A percentile compares a stretch with the other conserved stretches of the same genome.
phyloP scores from a whole-genome alignment of 2,113 vertebrate species.

The Rhinopithecus roxellana region DNA sequence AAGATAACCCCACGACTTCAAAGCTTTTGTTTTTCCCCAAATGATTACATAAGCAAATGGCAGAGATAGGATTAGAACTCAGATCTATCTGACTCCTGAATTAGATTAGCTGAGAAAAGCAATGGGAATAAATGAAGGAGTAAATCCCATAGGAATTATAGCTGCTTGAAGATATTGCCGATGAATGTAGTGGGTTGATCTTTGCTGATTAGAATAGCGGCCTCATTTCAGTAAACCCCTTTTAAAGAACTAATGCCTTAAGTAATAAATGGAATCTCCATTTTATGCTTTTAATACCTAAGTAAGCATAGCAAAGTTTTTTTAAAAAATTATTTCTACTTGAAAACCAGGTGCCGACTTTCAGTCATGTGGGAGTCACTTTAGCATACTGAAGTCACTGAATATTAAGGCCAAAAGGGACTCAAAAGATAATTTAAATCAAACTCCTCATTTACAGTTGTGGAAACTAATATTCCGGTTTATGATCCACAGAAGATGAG shows the following conservation, averaged over 20 bases:
- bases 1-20: not conserved
- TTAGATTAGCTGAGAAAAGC: not conserved
- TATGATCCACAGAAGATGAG: too few relatives aligned
- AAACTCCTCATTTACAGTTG: not conserved
- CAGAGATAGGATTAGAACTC: not conserved
- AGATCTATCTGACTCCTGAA: not conserved
- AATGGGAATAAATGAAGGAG: not conserved
- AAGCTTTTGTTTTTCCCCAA: not conserved
- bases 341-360: conserved; percentile 8
- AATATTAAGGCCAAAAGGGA: not conserved
- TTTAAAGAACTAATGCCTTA: not conserved
- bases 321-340: not conserved
- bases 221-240: not conserved
- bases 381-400: not conserved
- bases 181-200: not conserved
- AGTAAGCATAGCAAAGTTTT: conserved; percentile 16
- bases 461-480: not conserved
- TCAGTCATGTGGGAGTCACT: not conserved
- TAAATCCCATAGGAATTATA: not conserved
- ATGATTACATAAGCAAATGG: not conserved
- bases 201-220: not conserved
- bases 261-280: not conserved
- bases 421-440: not conserved
- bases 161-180: not conserved
- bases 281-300: not conserved